A percentile compares a stretch with the other conserved stretches of the same genome.
These are phyloP conservation scores for Apis mellifera DNA, from an alignment of 1,140 invertebrate genomes.

Conservation along the genomic window DNA sequence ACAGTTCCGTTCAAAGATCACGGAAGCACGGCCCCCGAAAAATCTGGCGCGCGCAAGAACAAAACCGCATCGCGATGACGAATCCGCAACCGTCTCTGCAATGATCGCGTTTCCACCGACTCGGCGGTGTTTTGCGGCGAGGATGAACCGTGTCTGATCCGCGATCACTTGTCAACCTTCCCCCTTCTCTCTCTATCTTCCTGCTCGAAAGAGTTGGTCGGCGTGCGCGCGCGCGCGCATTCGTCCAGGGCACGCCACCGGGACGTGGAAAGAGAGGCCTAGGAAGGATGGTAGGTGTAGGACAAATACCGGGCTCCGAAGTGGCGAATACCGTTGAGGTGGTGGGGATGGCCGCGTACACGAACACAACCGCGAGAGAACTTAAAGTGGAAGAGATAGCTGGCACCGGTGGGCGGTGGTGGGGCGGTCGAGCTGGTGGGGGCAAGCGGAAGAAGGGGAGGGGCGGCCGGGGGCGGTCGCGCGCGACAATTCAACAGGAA, in stretches of 20 bases:
- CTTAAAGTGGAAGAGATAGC: slow-evolving; percentile 75
- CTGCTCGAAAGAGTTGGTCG: slow-evolving; percentile 2
- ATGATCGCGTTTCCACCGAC: slow-evolving; percentile 44
- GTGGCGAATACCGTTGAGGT: slow-evolving; percentile 63
- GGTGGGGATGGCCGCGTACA: slow-evolving; percentile 66
- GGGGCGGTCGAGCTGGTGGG: slow-evolving; percentile 62
- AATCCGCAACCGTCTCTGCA: slow-evolving; percentile 29
- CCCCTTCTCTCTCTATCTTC: too few species aligned
- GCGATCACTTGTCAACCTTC: slow-evolving; percentile 49
- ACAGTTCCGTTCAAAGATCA: background rate
- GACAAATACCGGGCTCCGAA: slow-evolving; percentile 68
- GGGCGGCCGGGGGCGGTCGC: slow-evolving; percentile 77
- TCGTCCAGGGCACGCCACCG: slow-evolving; percentile 39
- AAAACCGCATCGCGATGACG: slow-evolving; percentile 29
- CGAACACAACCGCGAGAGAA: slow-evolving; percentile 62
- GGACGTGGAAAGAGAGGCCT: slow-evolving; percentile 47
- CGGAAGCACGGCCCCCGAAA: slow-evolving; percentile 1
- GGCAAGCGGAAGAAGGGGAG: slow-evolving; percentile 60
- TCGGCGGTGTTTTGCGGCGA: slow-evolving; percentile 44
- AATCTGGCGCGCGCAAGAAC: background rate
- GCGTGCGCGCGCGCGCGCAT: slow-evolving; percentile 10
- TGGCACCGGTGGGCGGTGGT: slow-evolving; percentile 65
- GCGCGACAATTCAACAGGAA: slow-evolving; percentile 79
- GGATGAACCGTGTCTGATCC: slow-evolving; percentile 50
- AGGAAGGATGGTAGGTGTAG: slow-evolving; percentile 65